Conservation (phyloP, 2,797 vertebrate species). For the Phoeniculus purpureus region DNA sequence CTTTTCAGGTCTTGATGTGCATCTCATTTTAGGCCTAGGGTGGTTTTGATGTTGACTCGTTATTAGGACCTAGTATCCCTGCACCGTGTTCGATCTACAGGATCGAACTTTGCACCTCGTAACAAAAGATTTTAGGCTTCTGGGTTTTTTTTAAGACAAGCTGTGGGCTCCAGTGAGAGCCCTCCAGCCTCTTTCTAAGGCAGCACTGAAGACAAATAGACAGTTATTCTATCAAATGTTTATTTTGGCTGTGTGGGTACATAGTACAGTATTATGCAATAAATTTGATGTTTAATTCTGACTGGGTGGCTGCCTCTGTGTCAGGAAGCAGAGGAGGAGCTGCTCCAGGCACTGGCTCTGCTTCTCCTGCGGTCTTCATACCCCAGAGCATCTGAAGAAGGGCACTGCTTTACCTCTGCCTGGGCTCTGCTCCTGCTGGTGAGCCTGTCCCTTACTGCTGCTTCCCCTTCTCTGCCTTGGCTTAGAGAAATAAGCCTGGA, state of each 20-base stretch:
- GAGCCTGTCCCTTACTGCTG: neutral
- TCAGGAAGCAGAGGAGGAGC: neutral
- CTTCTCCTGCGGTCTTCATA: rapidly evolving
- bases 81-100: slow-evolving; percentile 59
- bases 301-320: neutral
- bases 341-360: neutral
- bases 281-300: slow-evolving; percentile 78
- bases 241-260: slow-evolving; percentile 81
- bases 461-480: no score
- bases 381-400: neutral
- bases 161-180: slow-evolving; percentile 63
- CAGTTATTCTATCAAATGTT: slow-evolving; percentile 74
- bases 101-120: slow-evolving; percentile 59
- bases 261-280: slow-evolving; percentile 80
- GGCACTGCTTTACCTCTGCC: neutral
- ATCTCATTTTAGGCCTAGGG: slow-evolving; percentile 70
- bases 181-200: slow-evolving; percentile 76
- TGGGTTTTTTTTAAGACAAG: slow-evolving; percentile 59
- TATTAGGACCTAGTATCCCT: slow-evolving; percentile 76
- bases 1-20: slow-evolving; percentile 63
- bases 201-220: slow-evolving; percentile 72
- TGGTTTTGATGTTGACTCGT: slow-evolving; percentile 68
- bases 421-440: neutral
- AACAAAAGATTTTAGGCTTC: slow-evolving; percentile 71
- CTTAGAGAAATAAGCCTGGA: neutral